phyloP scores from a whole-genome alignment of 2,888 invertebrate genomes.

The Chironomus riparius region DNA sequence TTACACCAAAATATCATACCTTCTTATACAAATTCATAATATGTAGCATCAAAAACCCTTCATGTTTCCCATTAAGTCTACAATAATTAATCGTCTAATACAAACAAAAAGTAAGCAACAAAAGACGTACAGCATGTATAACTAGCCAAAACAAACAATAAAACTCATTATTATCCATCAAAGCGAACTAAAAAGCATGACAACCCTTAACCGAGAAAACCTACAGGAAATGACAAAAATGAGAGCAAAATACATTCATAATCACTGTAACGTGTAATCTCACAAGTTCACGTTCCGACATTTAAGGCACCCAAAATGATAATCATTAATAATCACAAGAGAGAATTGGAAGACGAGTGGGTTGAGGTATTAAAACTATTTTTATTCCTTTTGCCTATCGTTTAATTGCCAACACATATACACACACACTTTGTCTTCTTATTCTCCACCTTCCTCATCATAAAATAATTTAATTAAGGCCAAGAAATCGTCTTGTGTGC shows the following conservation, averaged over 20 bases:
- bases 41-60: too few relatives aligned
- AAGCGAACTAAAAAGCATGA: too few relatives aligned
- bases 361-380: background rate
- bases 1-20: too few relatives aligned
- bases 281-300: background rate
- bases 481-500: background rate
- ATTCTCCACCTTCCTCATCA: background rate
- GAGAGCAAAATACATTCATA: slow-evolving; percentile 6
- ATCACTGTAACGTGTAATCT: slow-evolving; percentile 16
- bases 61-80: too few relatives aligned
- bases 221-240: background rate
- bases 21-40: too few relatives aligned
- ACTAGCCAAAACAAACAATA: too few relatives aligned
- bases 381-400: background rate
- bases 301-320: slow-evolving; percentile 6
- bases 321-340: slow-evolving; percentile 9
- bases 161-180: too few relatives aligned
- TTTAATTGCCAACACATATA: slow-evolving; percentile 6
- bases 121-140: too few relatives aligned
- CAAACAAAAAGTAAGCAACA: too few relatives aligned
- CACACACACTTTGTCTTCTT: background rate
- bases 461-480: slow-evolving; percentile 24
- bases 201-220: background rate
- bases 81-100: too few relatives aligned
- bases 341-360: background rate